A percentile compares a stretch with the other conserved stretches of the same genome.
Conservation (phyloP, 1,140 invertebrate species). For the Rhopalosiphum maidis region DNA sequence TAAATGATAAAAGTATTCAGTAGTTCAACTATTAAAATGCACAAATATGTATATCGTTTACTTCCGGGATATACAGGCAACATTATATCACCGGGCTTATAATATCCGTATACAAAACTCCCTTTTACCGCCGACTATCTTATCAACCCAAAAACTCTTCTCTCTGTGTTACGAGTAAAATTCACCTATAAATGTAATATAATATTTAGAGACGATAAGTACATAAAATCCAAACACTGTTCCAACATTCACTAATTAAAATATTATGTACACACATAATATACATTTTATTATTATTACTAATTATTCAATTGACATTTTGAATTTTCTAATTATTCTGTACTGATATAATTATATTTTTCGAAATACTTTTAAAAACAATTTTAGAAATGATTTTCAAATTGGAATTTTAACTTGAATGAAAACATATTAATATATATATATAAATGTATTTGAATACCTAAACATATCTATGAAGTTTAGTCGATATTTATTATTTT, state of each 20-base stretch:
- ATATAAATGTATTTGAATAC: neutral
- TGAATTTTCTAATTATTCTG: neutral
- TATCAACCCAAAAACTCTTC: neutral
- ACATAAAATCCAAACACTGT: neutral
- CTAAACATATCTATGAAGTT: neutral
- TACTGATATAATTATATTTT: neutral
- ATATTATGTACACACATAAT: no score
- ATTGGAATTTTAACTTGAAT: neutral
- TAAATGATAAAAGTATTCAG: constrained; percentile 12
- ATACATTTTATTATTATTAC: neutral
- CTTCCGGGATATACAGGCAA: neutral
- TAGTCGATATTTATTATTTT: neutral
- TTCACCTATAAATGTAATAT: neutral
- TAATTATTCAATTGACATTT: neutral
- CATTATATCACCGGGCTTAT: neutral
- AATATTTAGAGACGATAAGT: neutral
- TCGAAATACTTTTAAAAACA: neutral
- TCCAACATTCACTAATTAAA: no score
- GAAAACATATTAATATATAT: neutral
- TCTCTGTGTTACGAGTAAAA: neutral
- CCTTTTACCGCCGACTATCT: neutral
- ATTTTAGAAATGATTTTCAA: neutral
- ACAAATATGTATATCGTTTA: neutral
- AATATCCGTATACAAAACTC: neutral
- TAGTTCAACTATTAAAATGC: neutral